Conservation (phyloP, 2,888 invertebrate genomes). For the Oligia fasciuncula region DNA sequence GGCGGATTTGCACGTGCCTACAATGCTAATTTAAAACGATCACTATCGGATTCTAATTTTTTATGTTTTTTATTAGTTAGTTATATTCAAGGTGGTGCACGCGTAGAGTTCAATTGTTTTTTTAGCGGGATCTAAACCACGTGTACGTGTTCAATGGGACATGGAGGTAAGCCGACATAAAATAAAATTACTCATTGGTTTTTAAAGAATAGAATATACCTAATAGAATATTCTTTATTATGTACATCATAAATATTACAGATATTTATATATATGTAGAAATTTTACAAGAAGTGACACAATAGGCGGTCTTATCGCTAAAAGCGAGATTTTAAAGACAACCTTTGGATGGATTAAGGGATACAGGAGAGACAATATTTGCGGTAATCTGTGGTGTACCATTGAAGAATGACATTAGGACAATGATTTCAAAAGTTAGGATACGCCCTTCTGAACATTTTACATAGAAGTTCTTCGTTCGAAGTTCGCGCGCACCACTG, state of each 20-base stretch:
- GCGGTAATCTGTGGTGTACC: neutral
- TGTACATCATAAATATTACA: neutral
- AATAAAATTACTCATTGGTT: neutral
- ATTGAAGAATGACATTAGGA: neutral
- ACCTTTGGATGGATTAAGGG: neutral
- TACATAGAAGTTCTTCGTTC: no score
- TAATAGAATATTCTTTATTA: neutral
- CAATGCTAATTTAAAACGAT: slow-evolving; percentile 57
- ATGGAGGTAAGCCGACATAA: neutral
- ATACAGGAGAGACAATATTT: neutral
- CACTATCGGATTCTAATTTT: slow-evolving; percentile 48
- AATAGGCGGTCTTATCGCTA: neutral
- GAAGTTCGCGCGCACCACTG: no score
- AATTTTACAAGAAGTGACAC: neutral
- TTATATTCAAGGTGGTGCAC: slow-evolving; percentile 38
- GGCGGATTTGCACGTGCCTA: slow-evolving; percentile 66
- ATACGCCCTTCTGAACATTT: no score
- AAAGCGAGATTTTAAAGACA: neutral
- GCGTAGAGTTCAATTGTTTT: slow-evolving; percentile 29
- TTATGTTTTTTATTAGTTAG: slow-evolving; percentile 36
- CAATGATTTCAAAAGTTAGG: no score
- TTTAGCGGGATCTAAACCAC: neutral
- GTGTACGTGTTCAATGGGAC: neutral
- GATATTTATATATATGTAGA: neutral
- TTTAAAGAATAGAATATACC: neutral